A percentile compares a stretch with the other conserved stretches of the same genome.
Evolutionary conservation across 2,888 invertebrate genomes (phyloP).

Genomic region (Parnassius smintheus): DNA sequence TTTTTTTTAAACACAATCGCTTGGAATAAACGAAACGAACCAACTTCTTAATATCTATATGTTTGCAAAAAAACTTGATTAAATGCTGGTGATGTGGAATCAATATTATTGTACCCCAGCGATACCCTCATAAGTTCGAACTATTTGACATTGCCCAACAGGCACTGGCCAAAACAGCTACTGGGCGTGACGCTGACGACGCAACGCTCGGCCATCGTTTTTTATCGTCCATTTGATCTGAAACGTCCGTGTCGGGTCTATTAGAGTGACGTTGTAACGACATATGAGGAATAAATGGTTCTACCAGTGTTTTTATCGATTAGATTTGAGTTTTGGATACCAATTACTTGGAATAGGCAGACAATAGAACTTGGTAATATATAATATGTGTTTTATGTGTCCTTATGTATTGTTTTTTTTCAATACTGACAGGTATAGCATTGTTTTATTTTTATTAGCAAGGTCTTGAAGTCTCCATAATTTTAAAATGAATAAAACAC

Average conservation of each 20-base stretch:
- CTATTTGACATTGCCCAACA: conserved; percentile 11
- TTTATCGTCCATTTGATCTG: conserved; percentile 44
- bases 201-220: conserved; percentile 40
- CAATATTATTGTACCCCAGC: not conserved
- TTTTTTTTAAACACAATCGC: too few relatives aligned
- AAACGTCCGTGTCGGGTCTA: conserved; percentile 23
- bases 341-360: not conserved
- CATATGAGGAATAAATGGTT: conserved; percentile 16
- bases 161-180: conserved; percentile 33
- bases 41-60: not conserved
- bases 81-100: conserved; percentile 10
- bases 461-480: too few relatives aligned
- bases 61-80: not conserved
- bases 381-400: too few relatives aligned
- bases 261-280: conserved; percentile 18
- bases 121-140: conserved; percentile 4
- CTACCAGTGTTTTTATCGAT: conserved; percentile 14
- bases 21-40: too few relatives aligned
- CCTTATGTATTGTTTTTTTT: too few relatives aligned
- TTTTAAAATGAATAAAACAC: too few relatives aligned
- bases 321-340: conserved; percentile 9
- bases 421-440: too few relatives aligned
- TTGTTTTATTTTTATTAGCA: too few relatives aligned
- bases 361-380: too few relatives aligned
- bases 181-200: conserved; percentile 53